Evolutionary conservation across 2,797 vertebrate species (phyloP).

Genomic region (Anas flavirostris): DNA sequence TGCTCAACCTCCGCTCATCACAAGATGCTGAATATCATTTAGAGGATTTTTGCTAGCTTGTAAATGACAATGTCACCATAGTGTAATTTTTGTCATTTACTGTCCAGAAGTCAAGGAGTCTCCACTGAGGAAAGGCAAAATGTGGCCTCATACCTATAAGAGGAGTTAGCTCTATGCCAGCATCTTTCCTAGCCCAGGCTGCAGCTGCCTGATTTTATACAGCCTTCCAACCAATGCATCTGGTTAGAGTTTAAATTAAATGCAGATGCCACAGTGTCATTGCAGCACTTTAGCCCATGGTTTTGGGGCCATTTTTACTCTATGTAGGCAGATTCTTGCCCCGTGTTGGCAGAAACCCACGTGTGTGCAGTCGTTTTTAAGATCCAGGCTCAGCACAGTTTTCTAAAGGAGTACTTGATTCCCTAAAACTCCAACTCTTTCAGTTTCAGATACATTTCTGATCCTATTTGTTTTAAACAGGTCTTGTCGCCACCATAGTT

Average conservation of each 20-base stretch:
- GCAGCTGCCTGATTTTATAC: background rate
- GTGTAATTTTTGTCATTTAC: constrained; percentile 62
- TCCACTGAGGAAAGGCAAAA: constrained; percentile 22
- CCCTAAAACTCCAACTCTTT: background rate
- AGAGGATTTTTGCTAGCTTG: background rate
- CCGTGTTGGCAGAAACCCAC: background rate
- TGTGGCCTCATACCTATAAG: background rate
- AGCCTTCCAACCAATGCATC: background rate
- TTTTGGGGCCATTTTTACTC: background rate
- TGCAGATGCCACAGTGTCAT: background rate
- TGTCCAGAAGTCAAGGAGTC: constrained; percentile 57
- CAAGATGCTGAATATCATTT: constrained; percentile 48
- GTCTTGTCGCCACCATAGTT: background rate
- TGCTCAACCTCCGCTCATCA: constrained; percentile 47
- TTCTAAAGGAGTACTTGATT: background rate
- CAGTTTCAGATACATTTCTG: background rate
- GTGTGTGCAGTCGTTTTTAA: background rate
- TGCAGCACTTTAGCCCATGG: background rate
- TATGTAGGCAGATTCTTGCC: background rate
- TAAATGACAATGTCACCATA: constrained; percentile 33
- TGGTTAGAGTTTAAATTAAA: background rate
- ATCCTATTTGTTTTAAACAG: background rate
- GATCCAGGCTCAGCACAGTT: background rate
- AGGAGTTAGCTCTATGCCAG: background rate
- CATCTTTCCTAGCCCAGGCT: background rate